Evolutionary conservation across 2,113 vertebrate genomes (phyloP).

Genomic region (Tychaedon coryphoeus): DNA sequence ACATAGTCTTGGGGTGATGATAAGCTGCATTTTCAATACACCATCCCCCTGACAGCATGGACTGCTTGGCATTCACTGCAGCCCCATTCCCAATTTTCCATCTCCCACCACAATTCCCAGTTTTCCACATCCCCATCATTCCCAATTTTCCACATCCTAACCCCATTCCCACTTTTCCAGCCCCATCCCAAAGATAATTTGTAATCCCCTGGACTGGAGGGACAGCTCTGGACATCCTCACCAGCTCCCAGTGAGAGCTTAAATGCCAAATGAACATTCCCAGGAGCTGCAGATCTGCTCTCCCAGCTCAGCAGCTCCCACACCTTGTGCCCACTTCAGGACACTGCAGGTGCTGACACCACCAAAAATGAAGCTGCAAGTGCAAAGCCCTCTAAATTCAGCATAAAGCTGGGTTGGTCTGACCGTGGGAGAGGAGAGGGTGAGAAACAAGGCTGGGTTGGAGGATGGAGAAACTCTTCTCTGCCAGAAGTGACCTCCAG

Average conservation of each 20-base stretch:
- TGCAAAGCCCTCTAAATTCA: not conserved
- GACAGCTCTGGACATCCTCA: not conserved
- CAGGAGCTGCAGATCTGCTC: not conserved
- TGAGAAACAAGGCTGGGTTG: not conserved
- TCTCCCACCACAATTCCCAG: no score
- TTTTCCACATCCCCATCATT: no score
- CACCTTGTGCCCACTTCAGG: not conserved
- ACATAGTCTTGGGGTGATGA: not conserved
- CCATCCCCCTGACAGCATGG: not conserved
- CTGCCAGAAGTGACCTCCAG: not conserved
- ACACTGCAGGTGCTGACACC: not conserved
- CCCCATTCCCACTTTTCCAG: no score
- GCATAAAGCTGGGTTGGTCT: not conserved
- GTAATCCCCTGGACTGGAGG: not conserved
- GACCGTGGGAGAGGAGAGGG: not conserved
- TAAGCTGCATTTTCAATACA: not conserved
- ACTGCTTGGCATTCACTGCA: not conserved
- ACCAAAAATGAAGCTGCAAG: not conserved
- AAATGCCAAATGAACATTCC: not conserved
- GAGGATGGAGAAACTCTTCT: not conserved
- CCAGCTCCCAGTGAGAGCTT: not conserved
- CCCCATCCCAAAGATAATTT: not conserved
- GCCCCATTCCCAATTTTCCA: no score
- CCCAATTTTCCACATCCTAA: no score
- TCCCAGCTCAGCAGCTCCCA: not conserved